phyloP scores from a whole-genome alignment of 2,797 vertebrate genomes.

The Helostoma temminkii region DNA sequence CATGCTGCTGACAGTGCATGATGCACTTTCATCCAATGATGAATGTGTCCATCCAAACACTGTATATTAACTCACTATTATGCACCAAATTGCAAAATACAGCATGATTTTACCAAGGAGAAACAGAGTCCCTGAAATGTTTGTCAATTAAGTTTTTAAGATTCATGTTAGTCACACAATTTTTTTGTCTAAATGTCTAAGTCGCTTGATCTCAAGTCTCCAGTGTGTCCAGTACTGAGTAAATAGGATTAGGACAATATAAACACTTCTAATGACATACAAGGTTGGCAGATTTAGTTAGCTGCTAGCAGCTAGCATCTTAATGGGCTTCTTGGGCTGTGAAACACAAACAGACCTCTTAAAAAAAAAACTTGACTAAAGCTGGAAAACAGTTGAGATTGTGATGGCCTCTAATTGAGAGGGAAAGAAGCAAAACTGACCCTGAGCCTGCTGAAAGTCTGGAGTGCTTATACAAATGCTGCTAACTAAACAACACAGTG shows the following conservation, averaged over 20 bases:
- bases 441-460: conserved; percentile 46
- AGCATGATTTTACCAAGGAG: not conserved
- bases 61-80: not conserved
- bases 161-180: conserved; percentile 2
- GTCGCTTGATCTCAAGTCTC: conserved; percentile 29
- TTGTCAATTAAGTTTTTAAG: conserved; percentile 6
- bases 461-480: conserved; percentile 42
- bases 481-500: conserved; percentile 60
- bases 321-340: conserved; percentile 54
- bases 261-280: conserved; percentile 66
- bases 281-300: conserved; percentile 56
- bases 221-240: conserved; percentile 32
- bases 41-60: not conserved
- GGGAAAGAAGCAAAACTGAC: conserved; percentile 53
- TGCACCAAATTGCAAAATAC: not conserved
- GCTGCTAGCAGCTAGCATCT: no score
- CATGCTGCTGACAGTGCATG: conserved; percentile 40
- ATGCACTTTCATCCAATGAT: conserved; percentile 5
- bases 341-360: conserved; percentile 57
- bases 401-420: conserved; percentile 49
- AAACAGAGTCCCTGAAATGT: not conserved
- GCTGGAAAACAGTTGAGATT: conserved; percentile 56
- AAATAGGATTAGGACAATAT: conserved; percentile 68
- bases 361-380: conserved; percentile 30
- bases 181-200: not conserved